phyloP scores from a whole-genome alignment of 2,888 invertebrate species.

The Coenonympha arcania region DNA sequence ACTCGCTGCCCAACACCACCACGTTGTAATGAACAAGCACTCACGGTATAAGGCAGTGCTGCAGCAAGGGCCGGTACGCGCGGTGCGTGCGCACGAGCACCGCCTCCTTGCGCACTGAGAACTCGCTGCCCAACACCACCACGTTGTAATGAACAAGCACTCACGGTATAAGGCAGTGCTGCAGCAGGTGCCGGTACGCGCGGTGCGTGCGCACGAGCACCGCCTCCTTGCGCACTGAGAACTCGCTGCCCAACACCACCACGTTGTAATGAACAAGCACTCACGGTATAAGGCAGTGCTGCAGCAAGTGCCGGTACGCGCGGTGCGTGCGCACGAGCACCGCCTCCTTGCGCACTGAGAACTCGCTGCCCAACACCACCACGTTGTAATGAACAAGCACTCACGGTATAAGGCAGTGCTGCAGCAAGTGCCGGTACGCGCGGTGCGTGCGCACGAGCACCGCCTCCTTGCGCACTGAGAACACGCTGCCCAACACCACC shows the following conservation, averaged over 20 bases:
- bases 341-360: slow-evolving; percentile 36
- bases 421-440: slow-evolving; percentile 47
- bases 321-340: slow-evolving; percentile 41
- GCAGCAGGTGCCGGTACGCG: slow-evolving; percentile 47
- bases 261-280: slow-evolving; percentile 38
- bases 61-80: slow-evolving; percentile 47
- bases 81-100: slow-evolving; percentile 41
- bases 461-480: slow-evolving; percentile 36
- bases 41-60: slow-evolving; percentile 46
- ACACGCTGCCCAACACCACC: slow-evolving; percentile 50
- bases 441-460: slow-evolving; percentile 41
- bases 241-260: slow-evolving; percentile 50
- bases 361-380: slow-evolving; percentile 50
- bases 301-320: slow-evolving; percentile 47
- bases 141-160: slow-evolving; percentile 38
- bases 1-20: slow-evolving; percentile 50
- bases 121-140: slow-evolving; percentile 50
- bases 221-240: slow-evolving; percentile 36
- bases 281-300: slow-evolving; percentile 46
- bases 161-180: slow-evolving; percentile 46
- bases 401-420: slow-evolving; percentile 46
- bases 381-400: slow-evolving; percentile 38
- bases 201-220: slow-evolving; percentile 41
- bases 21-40: slow-evolving; percentile 38
- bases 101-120: slow-evolving; percentile 36